Evolutionary conservation across 2,888 invertebrate species (phyloP), one percentile per base, ranked within the genome.

Genomic region (Caenorhabditis zanzibari): DNA sequence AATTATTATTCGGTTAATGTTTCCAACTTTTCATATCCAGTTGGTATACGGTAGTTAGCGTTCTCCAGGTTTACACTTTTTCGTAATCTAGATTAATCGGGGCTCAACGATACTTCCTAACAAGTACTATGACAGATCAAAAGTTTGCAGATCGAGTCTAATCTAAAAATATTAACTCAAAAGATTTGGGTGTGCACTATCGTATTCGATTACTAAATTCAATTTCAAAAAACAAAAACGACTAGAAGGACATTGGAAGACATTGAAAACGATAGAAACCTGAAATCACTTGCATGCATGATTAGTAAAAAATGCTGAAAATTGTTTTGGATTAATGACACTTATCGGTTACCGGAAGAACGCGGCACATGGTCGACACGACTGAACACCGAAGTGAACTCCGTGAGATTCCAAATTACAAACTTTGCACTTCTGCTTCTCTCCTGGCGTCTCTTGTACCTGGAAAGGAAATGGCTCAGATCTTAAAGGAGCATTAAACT

Each of bases 301-400:
- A 68, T 68, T 68, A 68, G 68, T 32, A 41, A 35, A 41, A 26
- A 14, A 35, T 32, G 47, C 61, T 52, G 73, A 63, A 74, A 68
- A 59, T 47, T 61, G n/a, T 35, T 24, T 16, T 63, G 41, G 59
- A 61, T 68, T 76, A 76, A 69, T 52, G n/a, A 63, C 77, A 61
- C 61, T 16, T 28, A 77, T n/a, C 52, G 38, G 69, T 79, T 73
- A 80, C 72, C 72, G 66, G 32, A 77, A 82, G 56, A 82, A 82
- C 0, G 82, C 82, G 10, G 82, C 82, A 41, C 82, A 82, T 19
- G 82, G 77, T 0, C 82, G 77, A 56, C 82, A 82, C 0, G 82
- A 61, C 38, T 56, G 52, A 10, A 77, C 82, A 16, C 82, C 82
- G n/a, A 82, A 82, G 44, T 82, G 82, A 69, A 74, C 73, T 72